phyloP scores from a whole-genome alignment of 2,113 vertebrate species.

The Aspiorhynchus laticeps region DNA sequence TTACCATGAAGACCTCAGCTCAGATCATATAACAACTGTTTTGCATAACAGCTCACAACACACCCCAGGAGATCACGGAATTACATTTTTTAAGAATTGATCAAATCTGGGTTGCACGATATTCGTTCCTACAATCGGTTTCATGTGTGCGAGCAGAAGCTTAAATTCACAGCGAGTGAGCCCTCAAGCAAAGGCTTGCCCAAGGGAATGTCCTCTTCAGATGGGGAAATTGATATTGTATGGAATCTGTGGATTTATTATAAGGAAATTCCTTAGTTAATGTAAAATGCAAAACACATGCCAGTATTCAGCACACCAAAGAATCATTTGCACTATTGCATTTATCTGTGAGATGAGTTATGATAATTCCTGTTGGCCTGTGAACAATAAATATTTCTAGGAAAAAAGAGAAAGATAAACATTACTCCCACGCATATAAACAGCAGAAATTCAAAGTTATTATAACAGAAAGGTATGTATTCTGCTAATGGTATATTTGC shows the following conservation, averaged over 20 bases:
- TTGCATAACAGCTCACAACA: slow-evolving; percentile 59
- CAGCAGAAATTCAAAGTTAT: not conserved
- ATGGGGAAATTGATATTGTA: not conserved
- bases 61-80: slow-evolving; percentile 6
- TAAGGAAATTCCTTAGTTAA: not conserved
- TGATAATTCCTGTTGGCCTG: slow-evolving; percentile 5
- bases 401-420: slow-evolving; percentile 12
- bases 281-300: slow-evolving; percentile 7
- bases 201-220: not conserved
- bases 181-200: not conserved
- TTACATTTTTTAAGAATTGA: not conserved
- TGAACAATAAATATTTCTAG: not conserved
- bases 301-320: not conserved
- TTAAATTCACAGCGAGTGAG: not conserved
- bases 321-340: not conserved
- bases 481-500: not conserved
- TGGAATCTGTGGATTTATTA: slow-evolving; percentile 11
- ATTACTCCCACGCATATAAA: not conserved
- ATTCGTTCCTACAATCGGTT: not conserved
- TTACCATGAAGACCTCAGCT: slow-evolving; percentile 24
- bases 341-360: slow-evolving; percentile 4
- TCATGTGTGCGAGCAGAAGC: not conserved
- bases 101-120: slow-evolving; percentile 6
- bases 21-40: slow-evolving; percentile 40
- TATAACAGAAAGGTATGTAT: not conserved